phyloP scores from a whole-genome alignment of 2,888 invertebrate genomes.

The Abrostola tripartita region DNA sequence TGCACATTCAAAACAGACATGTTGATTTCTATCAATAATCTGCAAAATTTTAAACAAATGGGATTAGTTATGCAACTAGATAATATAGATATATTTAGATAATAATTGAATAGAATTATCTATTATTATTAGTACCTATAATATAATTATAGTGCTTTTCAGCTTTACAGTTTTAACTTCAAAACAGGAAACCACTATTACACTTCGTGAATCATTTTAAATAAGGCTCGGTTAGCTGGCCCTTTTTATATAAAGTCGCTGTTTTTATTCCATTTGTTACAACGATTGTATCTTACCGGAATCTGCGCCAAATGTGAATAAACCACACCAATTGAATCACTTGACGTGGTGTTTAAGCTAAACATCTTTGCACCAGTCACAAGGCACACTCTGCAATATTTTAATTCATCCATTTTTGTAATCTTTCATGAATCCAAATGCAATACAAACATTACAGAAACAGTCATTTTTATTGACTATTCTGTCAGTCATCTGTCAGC shows the following conservation, averaged over 20 bases:
- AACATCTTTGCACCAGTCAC: slow-evolving; percentile 59
- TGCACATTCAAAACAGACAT: slow-evolving; percentile 61
- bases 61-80: no score
- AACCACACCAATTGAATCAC: slow-evolving; percentile 40
- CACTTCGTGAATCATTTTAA: no score
- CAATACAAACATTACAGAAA: background rate
- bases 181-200: no score
- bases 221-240: no score
- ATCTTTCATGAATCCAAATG: background rate
- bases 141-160: no score
- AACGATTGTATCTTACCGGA: slow-evolving; percentile 37
- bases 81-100: no score
- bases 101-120: no score
- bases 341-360: slow-evolving; percentile 39
- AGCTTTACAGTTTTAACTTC: no score
- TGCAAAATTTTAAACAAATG: slow-evolving; percentile 4
- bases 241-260: no score
- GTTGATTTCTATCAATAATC: slow-evolving; percentile 32
- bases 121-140: no score
- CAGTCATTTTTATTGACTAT: no score
- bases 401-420: slow-evolving; percentile 49
- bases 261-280: no score
- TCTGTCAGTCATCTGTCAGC: background rate
- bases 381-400: slow-evolving; percentile 59
- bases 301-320: slow-evolving; percentile 52